Conservation (phyloP, 2,888 invertebrate genomes). For the Muschampia plurimacula region DNA sequence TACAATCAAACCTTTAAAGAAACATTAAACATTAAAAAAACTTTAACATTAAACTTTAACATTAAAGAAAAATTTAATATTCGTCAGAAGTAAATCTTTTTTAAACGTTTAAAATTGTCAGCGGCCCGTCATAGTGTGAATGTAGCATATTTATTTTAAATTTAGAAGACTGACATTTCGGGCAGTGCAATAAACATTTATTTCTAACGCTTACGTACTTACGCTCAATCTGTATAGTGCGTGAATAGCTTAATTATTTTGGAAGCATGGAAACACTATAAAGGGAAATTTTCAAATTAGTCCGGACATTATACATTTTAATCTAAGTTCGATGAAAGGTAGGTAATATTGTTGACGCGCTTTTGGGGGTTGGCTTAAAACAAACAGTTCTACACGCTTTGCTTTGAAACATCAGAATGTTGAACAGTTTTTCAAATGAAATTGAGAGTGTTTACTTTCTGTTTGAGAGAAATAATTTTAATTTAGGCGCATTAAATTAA, state of each 20-base stretch:
- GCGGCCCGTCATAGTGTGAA: too few relatives aligned
- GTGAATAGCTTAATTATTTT: not conserved
- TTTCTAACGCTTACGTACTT: slow-evolving; percentile 41
- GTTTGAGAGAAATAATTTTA: not conserved
- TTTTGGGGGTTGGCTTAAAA: not conserved
- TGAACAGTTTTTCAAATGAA: not conserved
- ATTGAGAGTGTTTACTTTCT: not conserved
- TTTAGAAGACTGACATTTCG: slow-evolving; percentile 74
- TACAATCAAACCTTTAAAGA: too few relatives aligned
- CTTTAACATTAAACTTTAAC: too few relatives aligned
- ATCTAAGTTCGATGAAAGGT: slow-evolving; percentile 17
- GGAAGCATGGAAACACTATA: not conserved
- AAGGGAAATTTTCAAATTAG: not conserved
- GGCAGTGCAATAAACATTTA: slow-evolving; percentile 77
- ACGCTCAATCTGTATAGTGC: not conserved
- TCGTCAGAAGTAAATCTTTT: too few relatives aligned
- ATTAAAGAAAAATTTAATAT: too few relatives aligned
- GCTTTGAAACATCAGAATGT: not conserved
- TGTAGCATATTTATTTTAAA: slow-evolving; percentile 37
- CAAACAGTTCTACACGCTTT: slow-evolving; percentile 3
- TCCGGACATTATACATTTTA: not conserved
- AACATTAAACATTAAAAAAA: too few relatives aligned
- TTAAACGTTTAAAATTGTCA: too few relatives aligned
- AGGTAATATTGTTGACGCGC: slow-evolving; percentile 8
- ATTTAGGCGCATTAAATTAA: too few relatives aligned